Base-by-base conservation (phyloP, 2,888 invertebrate species). In the Uropetala carovei region DNA sequence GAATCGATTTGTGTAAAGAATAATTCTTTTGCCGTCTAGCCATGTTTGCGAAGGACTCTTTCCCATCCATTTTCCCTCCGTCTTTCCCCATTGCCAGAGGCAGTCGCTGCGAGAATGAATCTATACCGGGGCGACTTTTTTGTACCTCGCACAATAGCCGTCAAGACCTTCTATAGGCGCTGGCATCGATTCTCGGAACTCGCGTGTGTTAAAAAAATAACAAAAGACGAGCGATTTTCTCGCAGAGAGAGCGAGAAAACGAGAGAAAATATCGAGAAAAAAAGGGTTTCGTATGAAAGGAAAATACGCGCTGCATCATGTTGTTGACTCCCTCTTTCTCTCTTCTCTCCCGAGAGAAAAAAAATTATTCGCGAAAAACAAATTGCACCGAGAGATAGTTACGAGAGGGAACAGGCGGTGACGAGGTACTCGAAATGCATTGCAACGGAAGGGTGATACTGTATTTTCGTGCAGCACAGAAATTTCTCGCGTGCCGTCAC, bases 181-280 rank as follows among this genome's bases (percentile, higher is more conserved):
- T 64, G 89, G 60, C 30, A 64, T 89, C 30, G 64, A 64, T 60
- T 30, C 89, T 89, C 89, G 89, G 59, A 83, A 60, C 43, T 89
- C 27, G 13, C 86, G 89, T 64, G 60, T 60, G 59, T 64, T 14
- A 22, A 18, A 14, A 43, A 13, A 60, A 57, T 27, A 27, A 89
- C 30, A 43, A 64, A 30, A 89, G 83, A 43, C 89, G 89, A 64
- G 43, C 89, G 59, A 89, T 30, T 60, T 60, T 27, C 64, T 11
- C 30, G 89, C 43, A 43, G 43, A 5, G 43, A 43, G 43, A 43
- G 43, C 43, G 43, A 43, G 43, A 1, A 43, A 43, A 43, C 5
- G 43, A 43, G 43, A 43, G 43, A 43, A 43, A 43, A 43, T 43
- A 43, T 43, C 43, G 43, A 43, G 43, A 43, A 43, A 43, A n/a